Conservation (phyloP, 2,888 invertebrate species). For the Hemistola chrysoprasaria region DNA sequence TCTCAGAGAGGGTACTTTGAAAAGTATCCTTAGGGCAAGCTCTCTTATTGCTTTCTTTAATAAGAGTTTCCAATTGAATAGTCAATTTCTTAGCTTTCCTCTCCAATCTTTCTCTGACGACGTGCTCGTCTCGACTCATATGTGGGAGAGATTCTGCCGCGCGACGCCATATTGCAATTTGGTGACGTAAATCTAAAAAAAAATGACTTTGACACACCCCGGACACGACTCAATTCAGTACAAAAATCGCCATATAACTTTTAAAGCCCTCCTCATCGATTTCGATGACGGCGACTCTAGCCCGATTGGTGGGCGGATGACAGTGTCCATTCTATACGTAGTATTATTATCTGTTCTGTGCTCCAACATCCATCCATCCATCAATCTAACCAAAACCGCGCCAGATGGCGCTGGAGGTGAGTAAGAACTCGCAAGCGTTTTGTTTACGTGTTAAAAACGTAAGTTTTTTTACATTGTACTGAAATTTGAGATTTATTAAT, state of each 20-base stretch:
- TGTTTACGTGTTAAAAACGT: too few relatives aligned
- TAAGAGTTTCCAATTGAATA: conserved; percentile 81
- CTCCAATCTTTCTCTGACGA: conserved; percentile 86
- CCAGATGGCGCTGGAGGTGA: too few relatives aligned
- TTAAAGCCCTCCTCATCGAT: neutral
- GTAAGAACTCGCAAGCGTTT: too few relatives aligned
- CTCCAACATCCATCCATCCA: too few relatives aligned
- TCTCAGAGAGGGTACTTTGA: conserved; percentile 84
- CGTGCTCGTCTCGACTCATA: conserved; percentile 89
- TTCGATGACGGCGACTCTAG: too few relatives aligned
- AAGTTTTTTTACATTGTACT: too few relatives aligned
- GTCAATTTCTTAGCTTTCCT: conserved; percentile 85
- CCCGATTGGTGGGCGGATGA: too few relatives aligned
- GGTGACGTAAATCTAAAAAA: conserved; percentile 85
- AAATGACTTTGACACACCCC: conserved; percentile 2
- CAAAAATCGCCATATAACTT: neutral
- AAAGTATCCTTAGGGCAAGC: conserved; percentile 71
- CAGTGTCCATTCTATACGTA: too few relatives aligned
- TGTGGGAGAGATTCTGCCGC: conserved; percentile 88
- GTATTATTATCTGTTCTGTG: too few relatives aligned
- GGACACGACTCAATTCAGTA: too few relatives aligned
- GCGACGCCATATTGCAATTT: conserved; percentile 91
- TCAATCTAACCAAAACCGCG: too few relatives aligned
- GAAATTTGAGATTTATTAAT: too few relatives aligned
- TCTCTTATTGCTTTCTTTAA: conserved; percentile 59